Conservation (phyloP, 2,113 vertebrate genomes). For the Mesitornis unicolor region DNA sequence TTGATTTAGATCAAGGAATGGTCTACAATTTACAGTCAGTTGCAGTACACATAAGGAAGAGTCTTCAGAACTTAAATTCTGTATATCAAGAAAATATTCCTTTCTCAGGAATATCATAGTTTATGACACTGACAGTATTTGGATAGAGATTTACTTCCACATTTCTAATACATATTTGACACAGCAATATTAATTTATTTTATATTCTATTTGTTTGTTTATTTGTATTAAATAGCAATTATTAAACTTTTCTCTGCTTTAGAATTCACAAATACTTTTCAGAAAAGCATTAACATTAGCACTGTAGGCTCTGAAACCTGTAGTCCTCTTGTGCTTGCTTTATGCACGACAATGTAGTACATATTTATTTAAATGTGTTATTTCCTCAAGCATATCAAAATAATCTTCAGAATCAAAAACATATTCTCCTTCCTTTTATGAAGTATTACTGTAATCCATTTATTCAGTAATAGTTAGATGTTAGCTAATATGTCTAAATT, state of each 20-base stretch:
- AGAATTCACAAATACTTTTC: not conserved
- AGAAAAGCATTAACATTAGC: not conserved
- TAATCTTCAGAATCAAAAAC: not conserved
- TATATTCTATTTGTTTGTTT: not conserved
- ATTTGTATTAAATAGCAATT: not conserved
- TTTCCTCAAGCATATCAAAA: not conserved
- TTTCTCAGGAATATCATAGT: not conserved
- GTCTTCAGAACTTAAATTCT: not conserved
- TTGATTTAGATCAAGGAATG: not conserved
- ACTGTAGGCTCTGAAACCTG: not conserved
- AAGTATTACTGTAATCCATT: not conserved
- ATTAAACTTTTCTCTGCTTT: not conserved
- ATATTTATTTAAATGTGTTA: not conserved
- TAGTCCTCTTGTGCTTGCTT: not conserved
- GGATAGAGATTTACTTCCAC: not conserved
- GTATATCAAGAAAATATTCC: not conserved
- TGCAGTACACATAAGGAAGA: not conserved
- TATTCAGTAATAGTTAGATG: not conserved
- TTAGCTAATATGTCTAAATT: not conserved
- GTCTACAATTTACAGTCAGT: not conserved
- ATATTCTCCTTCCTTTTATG: not conserved
- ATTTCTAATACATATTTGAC: not conserved
- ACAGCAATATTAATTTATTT: not conserved
- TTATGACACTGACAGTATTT: not conserved
- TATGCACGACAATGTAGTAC: rapidly evolving